Percentiles rank a stretch among this genome's conserved stretches.
Conservation (phyloP, 2,113 vertebrate species). For the Nansenia antarctica region DNA sequence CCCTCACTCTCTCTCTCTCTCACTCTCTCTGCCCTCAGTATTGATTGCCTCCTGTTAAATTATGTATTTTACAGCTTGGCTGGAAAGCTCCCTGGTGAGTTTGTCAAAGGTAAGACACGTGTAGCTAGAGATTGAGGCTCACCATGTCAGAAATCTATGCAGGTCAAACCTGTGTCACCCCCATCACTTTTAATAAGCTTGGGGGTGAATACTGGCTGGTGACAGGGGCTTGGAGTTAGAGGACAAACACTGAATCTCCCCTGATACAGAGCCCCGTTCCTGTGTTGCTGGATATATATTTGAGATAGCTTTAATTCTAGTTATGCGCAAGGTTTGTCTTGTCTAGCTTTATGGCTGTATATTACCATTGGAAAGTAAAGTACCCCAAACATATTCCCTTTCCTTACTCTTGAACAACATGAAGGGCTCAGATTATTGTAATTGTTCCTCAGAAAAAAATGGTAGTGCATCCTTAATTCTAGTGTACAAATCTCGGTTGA, state of each 20-base stretch:
- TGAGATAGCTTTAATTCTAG: not conserved
- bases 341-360: not conserved
- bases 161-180: conserved; percentile 70
- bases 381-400: not conserved
- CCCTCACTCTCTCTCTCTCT: not conserved
- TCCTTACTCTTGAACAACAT: not conserved
- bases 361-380: not conserved
- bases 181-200: conserved; percentile 66
- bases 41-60: conserved; percentile 70
- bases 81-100: conserved; percentile 60
- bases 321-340: not conserved
- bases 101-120: conserved; percentile 64
- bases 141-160: conserved; percentile 67
- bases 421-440: not conserved
- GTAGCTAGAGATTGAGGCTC: conserved; percentile 58
- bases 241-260: conserved; percentile 42
- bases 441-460: not conserved
- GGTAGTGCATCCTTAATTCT: not conserved
- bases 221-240: too few relatives aligned
- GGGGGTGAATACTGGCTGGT: conserved; percentile 48
- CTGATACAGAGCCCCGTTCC: conserved; percentile 44
- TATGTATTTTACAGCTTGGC: conserved; percentile 65
- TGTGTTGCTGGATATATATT: conserved; percentile 40
- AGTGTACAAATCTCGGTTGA: conserved; percentile 5
- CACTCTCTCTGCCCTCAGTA: conserved; percentile 30